Evolutionary conservation across 1,140 invertebrate species (phyloP), one percentile per base, ranked within the genome.

Genomic region (Heliconius hewitsoni): DNA sequence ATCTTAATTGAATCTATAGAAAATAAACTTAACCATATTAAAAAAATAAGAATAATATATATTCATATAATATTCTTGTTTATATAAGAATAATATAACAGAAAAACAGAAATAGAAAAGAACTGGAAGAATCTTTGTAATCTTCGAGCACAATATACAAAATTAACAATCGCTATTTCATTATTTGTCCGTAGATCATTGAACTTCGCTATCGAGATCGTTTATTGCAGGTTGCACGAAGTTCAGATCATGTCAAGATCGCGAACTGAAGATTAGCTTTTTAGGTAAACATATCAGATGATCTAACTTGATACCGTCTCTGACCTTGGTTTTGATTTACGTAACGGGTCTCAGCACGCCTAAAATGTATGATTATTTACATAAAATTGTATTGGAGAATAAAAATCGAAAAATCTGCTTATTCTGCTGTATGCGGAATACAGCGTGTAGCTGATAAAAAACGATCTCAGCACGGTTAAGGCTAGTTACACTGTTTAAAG

Each of bases 241-340:
- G 86, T 87, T 86, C 84, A 84, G 82, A 84, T 87, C 84, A 86
- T 86, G 86, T 90, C 87, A 86, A 90, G 90, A 92, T 91, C 87
- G 87, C 87, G 85, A 91, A 82, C 85, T 77, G 34, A 74, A 86
- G 90, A 91, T 89, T 87, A 85, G 80, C 86, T 83, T 85, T 85
- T 91, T 89, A 87, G 87, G 89, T 87, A 91, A 92, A 90, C 88
- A 90, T 88, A 88, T 93, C 91, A 85, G 85, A 80, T 79, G 88
- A 91, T 88, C 87, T 87, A 66, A 82, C 83, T 87, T 77, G 70
- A 81, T 80, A 77, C 75, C 79, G 76, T 81, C 70, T 74, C 74
- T 84, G 84, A 83, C 86, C 86, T 88, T 85, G 82, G 84, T 85
- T 23, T 88, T 85, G 82, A 83, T 85, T 85, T 87, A 83, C 80